Base-by-base conservation (phyloP, 2,888 invertebrate species). In the Aspidiotus rigidus region DNA sequence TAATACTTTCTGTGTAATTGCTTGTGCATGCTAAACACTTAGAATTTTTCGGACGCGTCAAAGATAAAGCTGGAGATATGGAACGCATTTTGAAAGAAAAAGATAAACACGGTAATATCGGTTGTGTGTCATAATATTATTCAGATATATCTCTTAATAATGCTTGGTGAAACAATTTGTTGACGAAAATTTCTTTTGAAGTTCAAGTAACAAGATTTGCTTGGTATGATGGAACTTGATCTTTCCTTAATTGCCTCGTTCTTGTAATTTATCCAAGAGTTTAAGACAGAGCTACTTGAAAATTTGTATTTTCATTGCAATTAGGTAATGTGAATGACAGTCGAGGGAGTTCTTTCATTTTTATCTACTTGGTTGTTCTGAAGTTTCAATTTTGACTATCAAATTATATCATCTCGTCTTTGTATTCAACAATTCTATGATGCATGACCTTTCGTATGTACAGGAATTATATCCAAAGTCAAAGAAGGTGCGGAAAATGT, bases 11-110 rank as follows among this genome's bases (percentile, higher is more conserved):
- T 63, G 63, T 62, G 62, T 62, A 42, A 62, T 56, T 39, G 56
- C 57, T 42, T 69, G 69, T 56, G 69, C 67, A 67, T 60, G 67
- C 67, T 60, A 67, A 42, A 40, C 44, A 42, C 15, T 15, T 75
- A 88, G 96, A 95, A 79, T 93, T 97, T 84, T 90, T 97, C 78
- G 93, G 93, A 73, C 93, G 93, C 77, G 93, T 96, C 73, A 97
- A 95, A 84, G 95, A 95, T 81, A 95, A 92, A 79, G 93, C 93
- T 0, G 92, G 90, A 71, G 92, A 93, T 80, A 86, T 93, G 86
- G 93, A 93, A 79, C 84, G 91, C 77, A 89, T 90, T 73, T 83
- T 93, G 73, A 93, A 93, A 80, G 93, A 93, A 77, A 93, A 93
- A 82, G 93, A 93, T 78, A 91, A 90, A 78, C 93, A 93, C 79